Conservation (phyloP, 2,797 vertebrate genomes). For the Zenarchopterus dispar region DNA sequence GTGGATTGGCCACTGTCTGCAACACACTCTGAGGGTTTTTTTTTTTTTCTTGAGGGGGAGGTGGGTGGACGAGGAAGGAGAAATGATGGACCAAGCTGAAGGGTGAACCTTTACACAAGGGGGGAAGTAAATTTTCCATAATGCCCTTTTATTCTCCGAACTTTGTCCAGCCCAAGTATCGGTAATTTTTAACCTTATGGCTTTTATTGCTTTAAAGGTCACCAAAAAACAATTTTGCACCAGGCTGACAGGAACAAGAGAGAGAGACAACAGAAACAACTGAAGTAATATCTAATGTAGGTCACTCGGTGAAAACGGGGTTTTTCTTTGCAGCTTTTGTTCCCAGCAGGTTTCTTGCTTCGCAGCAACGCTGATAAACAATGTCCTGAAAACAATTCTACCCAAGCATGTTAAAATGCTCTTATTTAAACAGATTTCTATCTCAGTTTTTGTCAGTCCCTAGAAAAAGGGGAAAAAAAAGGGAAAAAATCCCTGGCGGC, state of each 20-base stretch:
- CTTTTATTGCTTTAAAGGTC: no score
- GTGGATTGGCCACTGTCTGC: constrained; percentile 40
- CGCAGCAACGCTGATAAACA: constrained; percentile 13
- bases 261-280: background rate
- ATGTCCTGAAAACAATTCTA: constrained; percentile 1
- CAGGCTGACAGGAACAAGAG: constrained; percentile 5
- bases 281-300: background rate
- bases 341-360: constrained; percentile 11
- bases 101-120: constrained; percentile 16
- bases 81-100: constrained; percentile 6
- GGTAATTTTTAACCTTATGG: no score
- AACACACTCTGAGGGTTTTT: background rate
- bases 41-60: constrained; percentile 9
- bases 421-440: constrained; percentile 15
- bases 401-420: background rate
- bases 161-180: no score
- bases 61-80: constrained; percentile 1
- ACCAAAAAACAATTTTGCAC: no score
- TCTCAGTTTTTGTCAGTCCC: constrained; percentile 15
- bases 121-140: background rate
- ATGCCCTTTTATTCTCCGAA: no score
- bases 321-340: constrained; percentile 7
- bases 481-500: constrained; percentile 4
- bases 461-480: constrained; percentile 18
- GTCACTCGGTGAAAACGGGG: background rate